Conservation (phyloP, 92 coral and sea anemone genomes). For the Porites evermanni region DNA sequence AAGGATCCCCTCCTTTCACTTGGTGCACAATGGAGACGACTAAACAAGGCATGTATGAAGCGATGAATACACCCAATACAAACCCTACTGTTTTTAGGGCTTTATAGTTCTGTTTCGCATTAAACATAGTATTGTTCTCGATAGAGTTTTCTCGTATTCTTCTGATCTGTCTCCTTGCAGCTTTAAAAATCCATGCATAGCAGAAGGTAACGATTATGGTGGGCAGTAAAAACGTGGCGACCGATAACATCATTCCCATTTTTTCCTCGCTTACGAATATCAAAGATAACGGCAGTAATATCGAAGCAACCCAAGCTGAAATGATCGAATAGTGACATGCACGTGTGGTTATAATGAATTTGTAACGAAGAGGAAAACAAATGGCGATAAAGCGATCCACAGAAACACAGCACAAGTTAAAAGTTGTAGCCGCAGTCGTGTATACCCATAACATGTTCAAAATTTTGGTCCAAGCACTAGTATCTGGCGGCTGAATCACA, state of each 20-base stretch:
- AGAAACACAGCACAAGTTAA: conserved; percentile 33
- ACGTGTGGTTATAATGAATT: conserved; percentile 5
- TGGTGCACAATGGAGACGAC: background rate
- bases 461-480: background rate
- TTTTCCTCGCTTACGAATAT: background rate
- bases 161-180: conserved; percentile 14
- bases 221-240: background rate
- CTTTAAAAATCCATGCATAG: conserved; percentile 32
- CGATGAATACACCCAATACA: conserved; percentile 18
- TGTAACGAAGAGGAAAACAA: conserved; percentile 26
- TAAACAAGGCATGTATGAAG: conserved; percentile 16
- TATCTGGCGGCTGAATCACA: background rate
- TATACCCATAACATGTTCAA: conserved; percentile 17
- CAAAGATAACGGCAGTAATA: background rate
- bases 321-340: conserved; percentile 3
- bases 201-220: background rate
- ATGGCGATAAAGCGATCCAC: conserved; percentile 20
- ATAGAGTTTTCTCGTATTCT: background rate
- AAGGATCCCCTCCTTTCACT: background rate
- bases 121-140: background rate
- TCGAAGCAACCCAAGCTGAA: conserved; percentile 9
- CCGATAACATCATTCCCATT: background rate
- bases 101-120: background rate
- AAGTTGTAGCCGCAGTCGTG: conserved; percentile 28
- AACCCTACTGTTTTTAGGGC: conserved; percentile 31